Percentiles rank a stretch among this genome's conserved stretches.
Evolutionary conservation across 2,797 vertebrate species (phyloP).

Genomic region (Platyrinchus mystaceus): DNA sequence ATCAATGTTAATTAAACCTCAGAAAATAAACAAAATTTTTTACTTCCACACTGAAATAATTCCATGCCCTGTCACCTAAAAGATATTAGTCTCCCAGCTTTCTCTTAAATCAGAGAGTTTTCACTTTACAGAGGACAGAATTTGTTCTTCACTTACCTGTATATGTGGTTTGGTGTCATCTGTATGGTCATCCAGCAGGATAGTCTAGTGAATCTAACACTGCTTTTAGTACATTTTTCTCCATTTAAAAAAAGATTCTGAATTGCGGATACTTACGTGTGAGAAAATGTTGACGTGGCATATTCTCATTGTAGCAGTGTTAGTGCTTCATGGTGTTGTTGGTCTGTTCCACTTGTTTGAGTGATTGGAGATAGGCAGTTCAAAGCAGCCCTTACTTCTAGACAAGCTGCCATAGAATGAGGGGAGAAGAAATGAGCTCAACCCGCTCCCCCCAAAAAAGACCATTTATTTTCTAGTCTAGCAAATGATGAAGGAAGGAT

Average conservation of each 20-base stretch:
- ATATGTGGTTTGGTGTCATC: neutral
- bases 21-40: neutral
- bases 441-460: too few relatives aligned
- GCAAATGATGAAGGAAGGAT: neutral
- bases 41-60: neutral
- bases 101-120: neutral
- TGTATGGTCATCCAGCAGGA: neutral
- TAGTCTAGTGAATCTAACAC: neutral
- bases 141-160: neutral
- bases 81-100: neutral
- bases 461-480: neutral
- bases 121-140: neutral
- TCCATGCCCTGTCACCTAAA: neutral
- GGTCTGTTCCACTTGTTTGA: neutral
- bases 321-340: neutral
- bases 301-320: neutral
- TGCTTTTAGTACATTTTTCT: neutral
- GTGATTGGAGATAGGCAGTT: neutral
- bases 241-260: neutral
- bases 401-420: neutral
- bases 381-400: neutral
- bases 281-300: neutral
- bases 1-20: neutral
- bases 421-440: neutral
- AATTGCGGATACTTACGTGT: neutral